Evolutionary conservation across 2,888 invertebrate species (phyloP), one percentile per base, ranked within the genome.

Genomic region (Andrena praecox): DNA sequence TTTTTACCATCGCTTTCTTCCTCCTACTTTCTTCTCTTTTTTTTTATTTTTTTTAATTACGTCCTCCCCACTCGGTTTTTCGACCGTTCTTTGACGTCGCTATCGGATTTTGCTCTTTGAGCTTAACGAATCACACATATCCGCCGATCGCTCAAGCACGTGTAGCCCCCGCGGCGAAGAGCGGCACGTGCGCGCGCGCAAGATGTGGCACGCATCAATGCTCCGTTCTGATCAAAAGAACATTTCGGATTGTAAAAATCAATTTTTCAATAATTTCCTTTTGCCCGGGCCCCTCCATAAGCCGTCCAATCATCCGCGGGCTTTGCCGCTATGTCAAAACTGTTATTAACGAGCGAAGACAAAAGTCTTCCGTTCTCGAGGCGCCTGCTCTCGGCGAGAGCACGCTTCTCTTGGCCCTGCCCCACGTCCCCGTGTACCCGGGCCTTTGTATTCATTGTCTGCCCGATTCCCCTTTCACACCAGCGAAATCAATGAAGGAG

Each of bases 261-360:
- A 80, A 86, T 86, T 85, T 85, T 80, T 80, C 82, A 85, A 82
- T 79, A 85, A 82, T 85, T 85, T 82, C 50, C 76, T 82, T 79
- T 66, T 33, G 63, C 67, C 20, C 33, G 12, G 48, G 27, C 71
- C n/a, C 52, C 8, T 42, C 31, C 63, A 60, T 73, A 69, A 74
- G 56, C 70, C 48, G 75, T 71, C 79, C 76, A 70, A 84, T 84
- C 84, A 84, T 66, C 76, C 85, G 66, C 75, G 73, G 67, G 48
- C 75, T 77, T 52, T 50, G 24, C 69, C 67, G 78, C 75, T 80
- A 50, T 72, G 81, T 77, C 76, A 69, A 84, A 83, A 81, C 76
- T 71, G 85, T 88, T 88, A 88, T 88, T 88, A 88, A 89, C 85
- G 81, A 88, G 80, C 76, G 82, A 87, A 88, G 87, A 85, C 87